Evolutionary conservation across 1,140 invertebrate genomes (phyloP).

Genomic region (Marisa cornuarietis): DNA sequence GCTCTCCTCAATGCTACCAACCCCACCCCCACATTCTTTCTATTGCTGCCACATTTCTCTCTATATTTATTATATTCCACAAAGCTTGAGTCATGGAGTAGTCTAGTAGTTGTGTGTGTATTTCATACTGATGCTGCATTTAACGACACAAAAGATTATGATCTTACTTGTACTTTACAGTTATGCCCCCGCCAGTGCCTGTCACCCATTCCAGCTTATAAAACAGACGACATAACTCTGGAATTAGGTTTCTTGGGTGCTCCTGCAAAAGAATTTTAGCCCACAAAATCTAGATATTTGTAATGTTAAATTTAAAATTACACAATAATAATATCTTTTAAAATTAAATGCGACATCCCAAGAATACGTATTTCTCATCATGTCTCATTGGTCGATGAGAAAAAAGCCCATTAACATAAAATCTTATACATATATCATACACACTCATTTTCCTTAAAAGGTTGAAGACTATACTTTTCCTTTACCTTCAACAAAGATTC

Average conservation of each 20-base stretch:
- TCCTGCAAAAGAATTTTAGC: constrained; percentile 39
- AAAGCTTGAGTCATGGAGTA: not conserved
- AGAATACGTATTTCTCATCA: too few species aligned
- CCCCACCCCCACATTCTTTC: not conserved
- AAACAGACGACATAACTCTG: constrained; percentile 87
- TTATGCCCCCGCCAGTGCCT: constrained; percentile 92
- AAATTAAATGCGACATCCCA: too few species aligned
- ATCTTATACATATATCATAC: too few species aligned
- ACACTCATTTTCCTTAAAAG: too few species aligned
- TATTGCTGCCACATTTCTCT: not conserved
- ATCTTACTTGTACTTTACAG: constrained; percentile 82
- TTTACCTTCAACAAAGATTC: too few species aligned
- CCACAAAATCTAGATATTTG: not conserved
- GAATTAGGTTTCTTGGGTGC: constrained; percentile 88
- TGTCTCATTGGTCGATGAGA: too few species aligned
- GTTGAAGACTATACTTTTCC: too few species aligned
- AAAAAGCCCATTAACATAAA: too few species aligned
- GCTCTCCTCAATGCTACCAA: not conserved
- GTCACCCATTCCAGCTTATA: constrained; percentile 96
- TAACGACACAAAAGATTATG: not conserved
- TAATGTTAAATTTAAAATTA: not conserved
- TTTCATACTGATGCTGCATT: not conserved
- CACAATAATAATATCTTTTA: too few species aligned
- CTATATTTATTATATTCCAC: not conserved
- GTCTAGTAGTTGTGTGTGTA: not conserved